These are phyloP conservation scores for Vicugna pacos DNA, from an alignment of 2,113 vertebrate genomes.

Conservation along the genomic window DNA sequence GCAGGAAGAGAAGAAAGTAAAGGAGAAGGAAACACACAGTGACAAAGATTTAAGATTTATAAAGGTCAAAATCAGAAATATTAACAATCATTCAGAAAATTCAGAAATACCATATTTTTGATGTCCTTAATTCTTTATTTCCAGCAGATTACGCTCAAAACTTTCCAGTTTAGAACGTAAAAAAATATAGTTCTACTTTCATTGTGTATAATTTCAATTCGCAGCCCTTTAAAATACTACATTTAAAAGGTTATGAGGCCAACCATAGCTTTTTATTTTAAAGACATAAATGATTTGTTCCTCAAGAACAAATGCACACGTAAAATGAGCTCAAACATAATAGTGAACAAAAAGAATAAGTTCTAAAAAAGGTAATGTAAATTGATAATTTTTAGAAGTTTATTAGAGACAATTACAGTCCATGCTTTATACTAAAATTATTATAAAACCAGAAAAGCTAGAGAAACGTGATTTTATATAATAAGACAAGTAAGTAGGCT, in stretches of 20 bases:
- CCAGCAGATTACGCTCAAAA: background rate
- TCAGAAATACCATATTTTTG: background rate
- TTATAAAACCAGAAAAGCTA: conserved; percentile 30
- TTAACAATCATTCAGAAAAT: background rate
- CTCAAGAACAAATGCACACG: background rate
- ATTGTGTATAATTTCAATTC: background rate
- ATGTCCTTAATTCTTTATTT: conserved; percentile 27
- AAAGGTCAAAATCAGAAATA: background rate
- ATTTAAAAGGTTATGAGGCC: background rate
- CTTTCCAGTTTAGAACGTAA: conserved; percentile 5
- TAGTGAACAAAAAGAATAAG: background rate
- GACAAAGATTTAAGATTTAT: background rate
- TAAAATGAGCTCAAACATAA: background rate
- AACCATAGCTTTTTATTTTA: conserved; percentile 11
- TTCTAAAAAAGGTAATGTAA: background rate
- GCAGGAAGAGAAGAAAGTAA: background rate
- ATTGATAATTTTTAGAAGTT: conserved; percentile 5
- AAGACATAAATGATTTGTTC: background rate
- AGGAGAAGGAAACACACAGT: background rate
- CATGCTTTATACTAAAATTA: background rate
- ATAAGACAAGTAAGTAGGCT: background rate
- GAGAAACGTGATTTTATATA: background rate
- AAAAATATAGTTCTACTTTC: background rate
- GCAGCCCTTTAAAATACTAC: background rate
- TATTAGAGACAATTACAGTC: background rate